Conservation (phyloP, 2,888 invertebrate genomes). For the Cantharis flavilabris region DNA sequence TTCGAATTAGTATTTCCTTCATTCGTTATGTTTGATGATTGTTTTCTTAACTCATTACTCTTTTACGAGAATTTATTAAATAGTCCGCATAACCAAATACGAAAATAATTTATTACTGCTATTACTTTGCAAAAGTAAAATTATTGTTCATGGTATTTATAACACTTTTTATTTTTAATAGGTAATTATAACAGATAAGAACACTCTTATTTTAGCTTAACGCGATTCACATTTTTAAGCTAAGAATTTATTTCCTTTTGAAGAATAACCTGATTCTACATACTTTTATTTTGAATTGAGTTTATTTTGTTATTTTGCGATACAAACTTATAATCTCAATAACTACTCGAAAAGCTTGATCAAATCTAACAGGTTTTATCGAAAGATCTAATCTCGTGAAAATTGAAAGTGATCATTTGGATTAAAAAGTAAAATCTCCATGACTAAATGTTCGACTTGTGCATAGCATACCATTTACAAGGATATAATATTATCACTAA, state of each 20-base stretch:
- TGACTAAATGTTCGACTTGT: not conserved
- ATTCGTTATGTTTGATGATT: constrained; percentile 1
- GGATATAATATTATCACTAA: not conserved
- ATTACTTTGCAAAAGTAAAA: not conserved
- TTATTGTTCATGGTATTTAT: not conserved
- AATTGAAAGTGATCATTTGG: too few species aligned
- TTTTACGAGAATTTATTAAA: not conserved
- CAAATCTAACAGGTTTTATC: not conserved
- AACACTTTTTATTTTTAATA: not conserved
- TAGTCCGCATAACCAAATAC: not conserved
- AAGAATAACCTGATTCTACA: not conserved
- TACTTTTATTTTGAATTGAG: not conserved
- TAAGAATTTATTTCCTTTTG: not conserved
- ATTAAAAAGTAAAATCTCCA: not conserved
- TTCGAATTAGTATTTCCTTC: constrained; percentile 31
- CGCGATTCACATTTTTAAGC: not conserved
- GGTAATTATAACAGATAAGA: not conserved
- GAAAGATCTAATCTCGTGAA: too few species aligned
- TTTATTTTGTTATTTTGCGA: not conserved
- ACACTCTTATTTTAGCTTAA: not conserved
- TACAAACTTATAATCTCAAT: not conserved
- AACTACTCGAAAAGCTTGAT: not conserved
- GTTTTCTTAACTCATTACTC: not conserved
- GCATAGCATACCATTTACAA: not conserved
- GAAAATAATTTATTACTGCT: not conserved